Evolutionary conservation across 2,113 vertebrate genomes (phyloP).

Genomic region (Lota lota): DNA sequence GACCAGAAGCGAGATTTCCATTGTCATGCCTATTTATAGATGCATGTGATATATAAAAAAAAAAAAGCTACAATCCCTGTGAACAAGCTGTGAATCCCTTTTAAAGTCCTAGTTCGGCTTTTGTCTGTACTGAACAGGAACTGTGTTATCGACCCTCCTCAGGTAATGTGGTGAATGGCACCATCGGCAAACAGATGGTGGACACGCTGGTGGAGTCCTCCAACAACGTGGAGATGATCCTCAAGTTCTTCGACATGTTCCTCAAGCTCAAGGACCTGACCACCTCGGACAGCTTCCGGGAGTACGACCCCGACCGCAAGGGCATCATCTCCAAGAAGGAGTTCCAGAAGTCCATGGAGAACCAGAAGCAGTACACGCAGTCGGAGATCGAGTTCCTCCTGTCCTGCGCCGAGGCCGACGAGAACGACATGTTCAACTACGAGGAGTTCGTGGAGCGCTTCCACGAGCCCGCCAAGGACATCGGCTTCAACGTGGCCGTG

Average conservation of each 20-base stretch:
- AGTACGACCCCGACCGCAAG: constrained; percentile 90
- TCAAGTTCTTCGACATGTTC: constrained; percentile 99
- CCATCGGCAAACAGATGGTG: constrained; percentile 99
- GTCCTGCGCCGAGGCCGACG: constrained; percentile 90
- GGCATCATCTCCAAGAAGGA: constrained; percentile 96
- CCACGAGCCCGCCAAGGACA: constrained; percentile 96
- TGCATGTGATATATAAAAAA: too few species aligned
- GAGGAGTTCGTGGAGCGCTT: constrained; percentile 93
- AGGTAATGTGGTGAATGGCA: constrained; percentile 98
- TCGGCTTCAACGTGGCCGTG: constrained; percentile 95
- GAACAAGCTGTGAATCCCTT: too few species aligned
- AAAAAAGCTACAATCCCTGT: too few species aligned
- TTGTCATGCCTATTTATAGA: too few species aligned
- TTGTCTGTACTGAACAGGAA: neutral
- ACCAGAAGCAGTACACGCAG: constrained; percentile 92
- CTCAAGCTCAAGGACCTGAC: constrained; percentile 97
- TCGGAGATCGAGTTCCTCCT: constrained; percentile 94
- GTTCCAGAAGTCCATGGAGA: constrained; percentile 98
- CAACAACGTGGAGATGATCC: constrained; percentile 96
- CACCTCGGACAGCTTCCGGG: constrained; percentile 91
- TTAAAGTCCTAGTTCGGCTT: too few species aligned
- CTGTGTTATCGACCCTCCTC: neutral
- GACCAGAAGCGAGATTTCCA: too few species aligned
- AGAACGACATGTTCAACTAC: constrained; percentile 97
- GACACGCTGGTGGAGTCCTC: constrained; percentile 97